phyloP scores from a whole-genome alignment of 2,113 vertebrate species.

The Pterocles gutturalis region DNA sequence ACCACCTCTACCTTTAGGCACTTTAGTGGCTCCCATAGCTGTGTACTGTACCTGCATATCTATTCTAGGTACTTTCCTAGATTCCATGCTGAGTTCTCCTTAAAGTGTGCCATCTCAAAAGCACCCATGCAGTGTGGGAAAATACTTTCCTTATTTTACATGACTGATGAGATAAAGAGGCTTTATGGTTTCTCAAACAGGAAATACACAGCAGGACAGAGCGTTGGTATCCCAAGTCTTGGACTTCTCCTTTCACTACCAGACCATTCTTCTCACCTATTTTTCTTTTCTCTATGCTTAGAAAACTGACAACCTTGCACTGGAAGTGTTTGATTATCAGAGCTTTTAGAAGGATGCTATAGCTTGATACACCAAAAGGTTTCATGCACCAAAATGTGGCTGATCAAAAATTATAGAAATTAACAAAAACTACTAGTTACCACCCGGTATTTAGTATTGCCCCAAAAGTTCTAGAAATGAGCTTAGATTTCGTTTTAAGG shows the following conservation, averaged over 20 bases:
- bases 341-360: neutral
- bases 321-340: neutral
- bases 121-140: accelerated
- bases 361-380: neutral
- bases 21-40: neutral
- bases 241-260: neutral
- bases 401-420: neutral
- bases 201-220: neutral
- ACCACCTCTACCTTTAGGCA: neutral
- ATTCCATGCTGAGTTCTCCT: neutral
- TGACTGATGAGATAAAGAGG: neutral
- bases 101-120: neutral
- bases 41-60: neutral
- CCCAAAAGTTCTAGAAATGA: neutral
- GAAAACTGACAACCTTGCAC: neutral
- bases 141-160: neutral
- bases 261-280: neutral
- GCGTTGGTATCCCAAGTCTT: neutral
- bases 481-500: neutral
- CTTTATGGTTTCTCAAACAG: neutral
- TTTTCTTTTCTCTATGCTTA: neutral
- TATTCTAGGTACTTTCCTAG: neutral
- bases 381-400: accelerated
- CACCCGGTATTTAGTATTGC: neutral
- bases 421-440: neutral